Percentiles rank a stretch among this genome's conserved stretches.
These are phyloP conservation scores for Dissostichus mawsoni DNA, from an alignment of 2,113 vertebrate genomes.

Conservation along the genomic window DNA sequence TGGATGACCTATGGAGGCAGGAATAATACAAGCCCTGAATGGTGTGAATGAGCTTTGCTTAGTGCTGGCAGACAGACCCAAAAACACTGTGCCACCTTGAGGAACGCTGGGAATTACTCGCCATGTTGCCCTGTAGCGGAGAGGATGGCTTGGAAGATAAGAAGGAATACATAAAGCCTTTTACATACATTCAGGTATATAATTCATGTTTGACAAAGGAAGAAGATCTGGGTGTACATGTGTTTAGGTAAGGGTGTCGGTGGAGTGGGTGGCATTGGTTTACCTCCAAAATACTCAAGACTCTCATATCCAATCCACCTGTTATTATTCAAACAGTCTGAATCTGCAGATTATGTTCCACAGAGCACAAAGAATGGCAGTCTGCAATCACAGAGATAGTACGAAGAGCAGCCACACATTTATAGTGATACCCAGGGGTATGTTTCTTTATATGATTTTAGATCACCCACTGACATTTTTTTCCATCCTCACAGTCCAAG, in stretches of 20 bases:
- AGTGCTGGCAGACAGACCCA: conserved; percentile 42
- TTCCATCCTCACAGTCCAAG: conserved; percentile 47
- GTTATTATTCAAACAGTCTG: conserved; percentile 68
- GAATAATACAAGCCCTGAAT: conserved; percentile 60
- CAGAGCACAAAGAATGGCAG: conserved; percentile 48
- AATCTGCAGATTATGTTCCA: conserved; percentile 71
- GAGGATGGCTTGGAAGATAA: conserved; percentile 53
- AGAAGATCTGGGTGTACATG: conserved; percentile 28
- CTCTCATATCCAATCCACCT: conserved; percentile 68
- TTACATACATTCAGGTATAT: conserved; percentile 11
- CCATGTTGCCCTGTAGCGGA: conserved; percentile 33
- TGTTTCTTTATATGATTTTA: conserved; percentile 45
- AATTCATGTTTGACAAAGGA: conserved; percentile 46
- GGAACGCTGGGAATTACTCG: conserved; percentile 67
- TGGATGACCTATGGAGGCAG: conserved; percentile 70
- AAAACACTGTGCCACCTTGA: conserved; percentile 53
- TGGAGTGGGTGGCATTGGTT: conserved; percentile 68
- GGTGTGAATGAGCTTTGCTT: conserved; percentile 62
- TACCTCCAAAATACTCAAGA: conserved; percentile 62
- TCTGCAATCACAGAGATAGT: conserved; percentile 69
- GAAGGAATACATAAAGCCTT: conserved; percentile 45
- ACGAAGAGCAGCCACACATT: conserved; percentile 52
- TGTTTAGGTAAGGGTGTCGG: conserved; percentile 21
- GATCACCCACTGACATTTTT: conserved; percentile 55
- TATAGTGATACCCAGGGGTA: conserved; percentile 64